Base-by-base conservation (phyloP, 2,797 vertebrate genomes). In the Falco peregrinus region DNA sequence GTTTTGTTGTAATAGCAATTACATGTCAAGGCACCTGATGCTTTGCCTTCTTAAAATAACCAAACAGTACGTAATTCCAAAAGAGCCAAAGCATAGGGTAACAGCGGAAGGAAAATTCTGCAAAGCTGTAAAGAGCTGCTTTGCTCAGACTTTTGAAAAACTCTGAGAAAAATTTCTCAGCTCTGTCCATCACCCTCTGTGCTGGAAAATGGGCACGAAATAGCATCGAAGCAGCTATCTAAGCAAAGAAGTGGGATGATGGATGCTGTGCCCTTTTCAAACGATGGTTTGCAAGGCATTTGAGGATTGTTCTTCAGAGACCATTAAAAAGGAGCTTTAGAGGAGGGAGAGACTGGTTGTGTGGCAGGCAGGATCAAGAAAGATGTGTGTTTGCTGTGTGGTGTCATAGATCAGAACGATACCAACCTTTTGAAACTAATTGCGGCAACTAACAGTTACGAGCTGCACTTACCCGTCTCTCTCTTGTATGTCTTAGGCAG, bases 221-320 rank as follows among this genome's bases (percentile, higher is more conserved):
- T 54, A 67, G 93, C 25, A 65, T 37, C 5, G 37, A 59, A 94
- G 85, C 77, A 89, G 87, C 87, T 85, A 84, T 53, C 91, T 89
- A 84, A 78, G 87, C 89, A 90, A 86, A 95, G 89, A 83, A 90
- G 60, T 24, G 37, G 45, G 41, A 93, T 97, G 95, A 96, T 96
- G 87, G 87, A 96, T 94, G 79, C 19, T 2, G 37, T 97, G 95
- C 91, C 96, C 92, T 97, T 97, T 97, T 96, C 93, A 91, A 93
- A 86, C 0, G 53, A 67, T 88, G 80, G 94, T 88, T 96, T 2
- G 3, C 74, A 74, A 95, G 91, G 84, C 89, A 64, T 93, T 89
- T 91, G 94, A 94, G 89, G 87, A 67, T 96, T 94, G 93, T 87
- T 96, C 93, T 95, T 96, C 60, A 20, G 92, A 93, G 92, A 76